These are phyloP conservation scores for Bolinopsis microptera DNA, from an alignment of 37 sponge, comb jelly and placozoan genomes.

Conservation along the genomic window DNA sequence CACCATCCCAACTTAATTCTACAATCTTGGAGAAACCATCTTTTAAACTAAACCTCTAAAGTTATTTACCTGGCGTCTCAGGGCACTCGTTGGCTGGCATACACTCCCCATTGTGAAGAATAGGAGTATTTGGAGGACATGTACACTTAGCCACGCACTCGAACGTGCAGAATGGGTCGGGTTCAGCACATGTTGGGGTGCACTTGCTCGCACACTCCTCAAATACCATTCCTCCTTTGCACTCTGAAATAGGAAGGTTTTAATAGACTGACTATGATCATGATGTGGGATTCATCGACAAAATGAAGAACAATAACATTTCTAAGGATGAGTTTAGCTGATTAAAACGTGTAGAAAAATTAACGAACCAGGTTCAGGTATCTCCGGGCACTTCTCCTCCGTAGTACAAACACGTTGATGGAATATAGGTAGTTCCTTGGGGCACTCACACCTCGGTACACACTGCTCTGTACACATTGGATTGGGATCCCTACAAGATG, in stretches of 20 bases:
- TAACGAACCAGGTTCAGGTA: neutral
- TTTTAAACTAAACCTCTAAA: too few species aligned
- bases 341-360: too few species aligned
- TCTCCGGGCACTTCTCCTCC: neutral
- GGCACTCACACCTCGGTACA: slow-evolving; percentile 18
- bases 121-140: neutral
- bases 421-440: neutral
- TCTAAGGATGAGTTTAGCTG: too few species aligned
- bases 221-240: neutral
- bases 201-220: neutral
- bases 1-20: too few species aligned
- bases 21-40: too few species aligned
- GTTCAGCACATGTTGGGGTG: neutral
- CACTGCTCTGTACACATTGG: neutral
- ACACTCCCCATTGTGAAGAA: neutral
- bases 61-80: neutral
- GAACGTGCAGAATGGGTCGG: neutral
- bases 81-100: neutral
- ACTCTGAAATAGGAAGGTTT: neutral
- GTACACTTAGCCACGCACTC: neutral
- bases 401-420: neutral
- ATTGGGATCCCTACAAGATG: neutral
- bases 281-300: too few species aligned
- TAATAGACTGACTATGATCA: too few species aligned
- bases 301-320: too few species aligned